Percentiles rank a stretch among this genome's conserved stretches.
Evolutionary conservation across 1,140 invertebrate species (phyloP).

Genomic region (Olivierus martensii): DNA sequence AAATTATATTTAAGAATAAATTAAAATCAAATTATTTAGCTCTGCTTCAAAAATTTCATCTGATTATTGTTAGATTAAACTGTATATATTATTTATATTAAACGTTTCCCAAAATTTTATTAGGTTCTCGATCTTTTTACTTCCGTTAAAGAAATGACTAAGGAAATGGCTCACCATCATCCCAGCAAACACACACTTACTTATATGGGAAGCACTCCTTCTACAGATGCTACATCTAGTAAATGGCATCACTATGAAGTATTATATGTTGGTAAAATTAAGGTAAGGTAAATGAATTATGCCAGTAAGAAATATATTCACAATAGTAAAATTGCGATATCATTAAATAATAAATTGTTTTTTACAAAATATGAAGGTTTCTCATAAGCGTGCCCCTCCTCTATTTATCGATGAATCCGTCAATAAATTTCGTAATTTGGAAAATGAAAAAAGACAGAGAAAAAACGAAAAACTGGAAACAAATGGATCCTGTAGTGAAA

Average conservation of each 20-base stretch:
- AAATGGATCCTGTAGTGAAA: too few species aligned
- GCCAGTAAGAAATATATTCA: too few species aligned
- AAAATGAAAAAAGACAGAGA: constrained; percentile 25
- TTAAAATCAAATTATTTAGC: too few species aligned
- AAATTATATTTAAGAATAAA: too few species aligned
- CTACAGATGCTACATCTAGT: constrained; percentile 15
- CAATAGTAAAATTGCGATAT: too few species aligned
- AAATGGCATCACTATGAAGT: constrained; percentile 42
- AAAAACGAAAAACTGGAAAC: constrained; percentile 10
- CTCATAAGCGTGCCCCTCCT: constrained; percentile 67
- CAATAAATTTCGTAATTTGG: constrained; percentile 61
- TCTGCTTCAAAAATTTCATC: too few species aligned
- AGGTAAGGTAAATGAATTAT: constrained; percentile 30
- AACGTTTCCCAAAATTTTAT: too few species aligned
- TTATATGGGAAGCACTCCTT: too few species aligned
- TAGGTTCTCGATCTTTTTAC: constrained; percentile 31
- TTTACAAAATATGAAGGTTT: constrained; percentile 31
- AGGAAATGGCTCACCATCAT: constrained; percentile 19
- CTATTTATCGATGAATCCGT: constrained; percentile 81
- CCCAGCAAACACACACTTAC: too few species aligned
- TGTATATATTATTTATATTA: too few species aligned
- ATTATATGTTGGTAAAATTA: constrained; percentile 74
- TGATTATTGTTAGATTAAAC: too few species aligned
- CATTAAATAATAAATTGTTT: too few species aligned
- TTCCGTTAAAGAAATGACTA: constrained; percentile 28